Conservation (phyloP, 2,797 vertebrate species). For the Peromyscus eremicus region DNA sequence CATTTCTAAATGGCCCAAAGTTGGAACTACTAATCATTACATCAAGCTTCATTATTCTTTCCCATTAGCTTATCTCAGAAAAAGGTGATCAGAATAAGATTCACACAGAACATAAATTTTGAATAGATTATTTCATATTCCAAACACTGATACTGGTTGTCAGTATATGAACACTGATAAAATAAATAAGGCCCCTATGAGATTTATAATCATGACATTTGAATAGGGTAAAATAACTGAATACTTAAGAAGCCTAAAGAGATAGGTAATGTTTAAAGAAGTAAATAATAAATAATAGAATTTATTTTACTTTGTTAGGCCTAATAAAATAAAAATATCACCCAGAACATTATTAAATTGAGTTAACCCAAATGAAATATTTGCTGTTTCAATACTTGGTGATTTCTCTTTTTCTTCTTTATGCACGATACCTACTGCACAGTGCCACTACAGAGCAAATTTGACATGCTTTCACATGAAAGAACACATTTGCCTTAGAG, state of each 20-base stretch:
- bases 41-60: not conserved
- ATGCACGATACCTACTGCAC: not conserved
- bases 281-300: not conserved
- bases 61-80: not conserved
- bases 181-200: not conserved
- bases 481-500: not conserved
- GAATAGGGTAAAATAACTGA: not conserved
- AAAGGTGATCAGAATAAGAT: conserved; percentile 21
- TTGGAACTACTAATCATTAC: not conserved
- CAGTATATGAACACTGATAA: not conserved
- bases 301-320: not conserved
- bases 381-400: not conserved
- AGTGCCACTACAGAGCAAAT: not conserved
- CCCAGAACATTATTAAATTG: not conserved
- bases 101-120: not conserved
- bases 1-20: not conserved
- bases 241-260: not conserved
- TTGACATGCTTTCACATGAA: not conserved
- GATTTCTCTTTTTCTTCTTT: not conserved
- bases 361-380: not conserved
- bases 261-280: not conserved
- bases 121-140: not conserved
- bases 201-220: not conserved
- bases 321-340: conserved; percentile 18
- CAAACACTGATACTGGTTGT: not conserved